Conservation (phyloP, 1,140 invertebrate genomes). For the Drosophila subpulchrella region DNA sequence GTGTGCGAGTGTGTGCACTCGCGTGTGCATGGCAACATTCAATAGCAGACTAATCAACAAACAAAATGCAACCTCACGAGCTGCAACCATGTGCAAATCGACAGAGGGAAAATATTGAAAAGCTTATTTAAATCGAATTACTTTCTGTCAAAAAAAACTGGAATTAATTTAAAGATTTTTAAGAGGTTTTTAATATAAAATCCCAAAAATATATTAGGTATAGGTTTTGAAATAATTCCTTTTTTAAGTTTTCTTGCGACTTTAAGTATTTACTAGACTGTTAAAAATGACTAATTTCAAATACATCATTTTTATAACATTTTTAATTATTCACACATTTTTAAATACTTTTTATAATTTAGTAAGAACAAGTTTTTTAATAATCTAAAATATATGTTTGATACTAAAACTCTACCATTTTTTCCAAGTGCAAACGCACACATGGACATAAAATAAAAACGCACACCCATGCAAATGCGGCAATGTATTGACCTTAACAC, state of each 20-base stretch:
- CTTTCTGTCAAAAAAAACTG: no score
- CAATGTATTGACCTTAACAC: constrained; percentile 81
- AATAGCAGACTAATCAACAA: constrained; percentile 75
- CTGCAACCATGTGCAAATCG: constrained; percentile 52
- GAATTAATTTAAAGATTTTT: no score
- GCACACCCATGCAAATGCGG: constrained; percentile 37
- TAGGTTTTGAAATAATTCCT: no score
- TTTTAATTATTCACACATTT: no score
- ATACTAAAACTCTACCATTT: background rate
- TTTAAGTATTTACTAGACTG: no score
- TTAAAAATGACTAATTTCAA: no score
- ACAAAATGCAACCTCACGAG: constrained; percentile 65
- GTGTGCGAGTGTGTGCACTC: constrained; percentile 10
- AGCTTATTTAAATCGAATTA: background rate
- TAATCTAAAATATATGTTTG: no score
- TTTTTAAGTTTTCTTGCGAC: no score
- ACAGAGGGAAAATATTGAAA: constrained; percentile 4
- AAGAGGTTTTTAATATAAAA: background rate
- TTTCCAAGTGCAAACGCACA: constrained; percentile 19
- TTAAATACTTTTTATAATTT: background rate
- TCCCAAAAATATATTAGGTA: no score
- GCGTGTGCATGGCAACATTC: constrained; percentile 54
- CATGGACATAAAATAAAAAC: background rate
- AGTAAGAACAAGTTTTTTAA: background rate
- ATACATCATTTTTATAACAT: no score